Base-by-base conservation (phyloP, 2,888 invertebrate genomes). In the Corythucha ciliata region DNA sequence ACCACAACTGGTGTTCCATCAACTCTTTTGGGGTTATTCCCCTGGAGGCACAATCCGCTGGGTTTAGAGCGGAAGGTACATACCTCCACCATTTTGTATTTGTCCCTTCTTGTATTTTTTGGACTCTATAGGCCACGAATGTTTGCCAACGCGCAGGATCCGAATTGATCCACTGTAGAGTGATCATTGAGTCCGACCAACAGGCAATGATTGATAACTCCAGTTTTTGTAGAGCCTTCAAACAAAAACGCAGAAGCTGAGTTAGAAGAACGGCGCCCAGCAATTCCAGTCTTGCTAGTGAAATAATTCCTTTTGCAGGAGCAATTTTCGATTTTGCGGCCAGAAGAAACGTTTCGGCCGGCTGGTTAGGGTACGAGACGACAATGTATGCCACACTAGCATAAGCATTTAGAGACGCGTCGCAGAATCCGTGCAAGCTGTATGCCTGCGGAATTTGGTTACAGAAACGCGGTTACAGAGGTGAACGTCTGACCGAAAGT, bases 31-130 rank as follows among this genome's bases (percentile, higher is more conserved):
- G n/a, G n/a, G n/a, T n/a, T n/a, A n/a, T n/a, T n/a, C n/a, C n/a
- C n/a, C n/a, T n/a, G n/a, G n/a, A n/a, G n/a, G n/a, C n/a, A n/a
- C n/a, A n/a, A n/a, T 65, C 64, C 2, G 65, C 65, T 1, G 65
- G 64, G 52, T 66, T 66, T 6, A 56, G 41, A 2, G 54, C 37
- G 1, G 61, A 57, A 1, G 50, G 3, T 3, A 54, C 40, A 25
- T 54, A 52, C 22, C 41, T 22, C 55, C 55, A 53, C n/a, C n/a
- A 12, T 18, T 20, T 1, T 10, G 5, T 8, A 26, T 12, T 2
- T 2, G 51, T 40, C 2, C 10, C 27, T 12, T 41, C 39, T 1
- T 37, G 20, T 10, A 53, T 44, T 20, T 44, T 32, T 3, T 27
- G 27, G 3, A 53, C 53, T 29, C 53, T 2, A 20, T 50, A 29